Evolutionary conservation across 2,888 invertebrate species (phyloP), one percentile per base, ranked within the genome.

Genomic region (Lycocerus yunnanus): DNA sequence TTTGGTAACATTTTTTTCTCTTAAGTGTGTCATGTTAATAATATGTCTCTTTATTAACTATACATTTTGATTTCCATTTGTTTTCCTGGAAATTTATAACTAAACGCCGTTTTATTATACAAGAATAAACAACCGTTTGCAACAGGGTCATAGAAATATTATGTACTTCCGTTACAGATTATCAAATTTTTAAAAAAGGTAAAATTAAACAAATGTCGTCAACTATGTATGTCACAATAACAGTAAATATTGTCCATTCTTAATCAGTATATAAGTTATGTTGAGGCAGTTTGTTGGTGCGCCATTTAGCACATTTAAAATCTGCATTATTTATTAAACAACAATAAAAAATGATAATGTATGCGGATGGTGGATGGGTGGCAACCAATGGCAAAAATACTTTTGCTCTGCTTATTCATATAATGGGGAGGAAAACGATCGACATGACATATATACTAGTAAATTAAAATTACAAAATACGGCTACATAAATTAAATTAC

Each of bases 401-500:
- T 80, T 84, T 83, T 86, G 86, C 86, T 86, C 86, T 86, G 86
- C 83, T 85, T 85, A 86, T 85, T 82, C 84, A 43, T 43, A 43
- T 43, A 43, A 43, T 82, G 83, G 84, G 84, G 84, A 85, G 85
- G 79, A 81, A 79, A 80, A 80, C 59, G 76, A 80, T 77, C 68
- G 77, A 76, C 76, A 77, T 81, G 80, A 80, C 81, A 82, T 81
- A 63, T 63, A 82, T 81, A 80, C 80, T 82, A 83, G 82, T 81
- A 81, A 80, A 84, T 81, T 83, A 84, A 82, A 80, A 73, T 76
- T 79, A 70, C 68, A 75, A 59, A 75, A 70, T 75, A 81, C 79
- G 76, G 74, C 74, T 77, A 79, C 78, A 81, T 81, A 81, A 82
- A 81, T 81, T 80, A 82, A 75, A 75, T 74, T 75, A 75, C 43